Percentiles rank a stretch among this genome's conserved stretches.
Conservation (phyloP, 2,797 vertebrate species). For the Valencia hispanica region DNA sequence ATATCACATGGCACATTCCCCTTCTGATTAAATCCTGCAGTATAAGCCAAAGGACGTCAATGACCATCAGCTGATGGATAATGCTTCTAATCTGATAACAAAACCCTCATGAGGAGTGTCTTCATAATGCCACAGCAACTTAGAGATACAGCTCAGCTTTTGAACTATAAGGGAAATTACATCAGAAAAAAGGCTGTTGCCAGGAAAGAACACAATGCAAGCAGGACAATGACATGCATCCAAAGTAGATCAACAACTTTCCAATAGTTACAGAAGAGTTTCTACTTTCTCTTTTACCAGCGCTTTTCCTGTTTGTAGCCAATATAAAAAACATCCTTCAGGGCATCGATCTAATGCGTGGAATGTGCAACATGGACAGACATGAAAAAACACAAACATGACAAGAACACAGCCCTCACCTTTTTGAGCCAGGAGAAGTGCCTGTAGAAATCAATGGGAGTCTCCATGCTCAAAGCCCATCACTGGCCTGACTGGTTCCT, state of each 20-base stretch:
- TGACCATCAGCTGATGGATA: conserved; percentile 54
- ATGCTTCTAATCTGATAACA: conserved; percentile 49
- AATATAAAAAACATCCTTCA: background rate
- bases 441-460: conserved; percentile 95
- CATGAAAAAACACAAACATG: background rate
- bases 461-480: conserved; percentile 94
- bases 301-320: background rate
- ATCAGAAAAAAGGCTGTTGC: conserved; percentile 27
- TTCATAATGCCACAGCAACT: conserved; percentile 10
- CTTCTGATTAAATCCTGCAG: conserved; percentile 42
- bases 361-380: conserved; percentile 12
- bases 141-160: conserved; percentile 25
- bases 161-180: conserved; percentile 38
- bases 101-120: conserved; percentile 21
- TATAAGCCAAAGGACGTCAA: conserved; percentile 43
- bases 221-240: conserved; percentile 29
- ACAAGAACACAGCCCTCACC: conserved; percentile 78
- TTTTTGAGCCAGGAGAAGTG: conserved; percentile 95
- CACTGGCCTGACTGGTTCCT: conserved; percentile 71
- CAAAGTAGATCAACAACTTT: conserved; percentile 8
- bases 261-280: background rate
- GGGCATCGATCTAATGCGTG: background rate
- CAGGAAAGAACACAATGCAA: conserved; percentile 46
- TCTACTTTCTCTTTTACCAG: conserved; percentile 1
- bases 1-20: conserved; percentile 3